A percentile compares a stretch with the other conserved stretches of the same genome.
phyloP scores from a whole-genome alignment of 64 coral and sea anemone species.

The Stichodactyla mertensii region DNA sequence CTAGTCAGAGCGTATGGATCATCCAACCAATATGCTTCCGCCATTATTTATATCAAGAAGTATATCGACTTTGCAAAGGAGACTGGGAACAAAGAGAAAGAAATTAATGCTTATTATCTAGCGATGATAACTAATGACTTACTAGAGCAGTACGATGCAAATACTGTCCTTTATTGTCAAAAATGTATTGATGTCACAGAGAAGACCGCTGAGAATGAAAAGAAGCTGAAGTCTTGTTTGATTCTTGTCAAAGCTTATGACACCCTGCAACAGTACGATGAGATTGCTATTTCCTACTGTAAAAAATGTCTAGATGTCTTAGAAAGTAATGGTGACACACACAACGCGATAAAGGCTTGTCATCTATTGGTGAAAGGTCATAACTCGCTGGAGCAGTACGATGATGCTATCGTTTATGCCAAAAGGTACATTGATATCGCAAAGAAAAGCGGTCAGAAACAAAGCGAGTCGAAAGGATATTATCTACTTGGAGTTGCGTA shows the following conservation, averaged over 20 bases:
- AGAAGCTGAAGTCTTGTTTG: neutral
- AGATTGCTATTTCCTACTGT: neutral
- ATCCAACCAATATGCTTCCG: neutral
- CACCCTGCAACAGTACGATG: neutral
- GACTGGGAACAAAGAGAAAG: neutral
- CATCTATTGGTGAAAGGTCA: neutral
- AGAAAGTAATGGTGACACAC: neutral
- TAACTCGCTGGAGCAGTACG: neutral
- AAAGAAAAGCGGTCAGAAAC: neutral
- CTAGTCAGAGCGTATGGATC: neutral
- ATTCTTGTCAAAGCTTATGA: neutral
- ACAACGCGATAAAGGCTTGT: neutral
- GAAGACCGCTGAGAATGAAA: neutral
- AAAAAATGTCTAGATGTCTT: neutral
- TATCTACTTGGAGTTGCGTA: neutral
- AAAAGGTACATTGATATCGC: neutral
- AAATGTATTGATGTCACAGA: neutral
- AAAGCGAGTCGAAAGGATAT: neutral
- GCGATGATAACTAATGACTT: neutral
- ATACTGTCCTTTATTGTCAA: neutral
- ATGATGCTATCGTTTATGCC: neutral
- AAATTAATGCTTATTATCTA: neutral
- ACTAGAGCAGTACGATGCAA: neutral
- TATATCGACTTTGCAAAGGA: neutral
- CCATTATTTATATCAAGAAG: neutral